Evolutionary conservation across 2,797 vertebrate genomes (phyloP), one percentile per base, ranked within the genome.

Genomic region (Eremophila alpestris): DNA sequence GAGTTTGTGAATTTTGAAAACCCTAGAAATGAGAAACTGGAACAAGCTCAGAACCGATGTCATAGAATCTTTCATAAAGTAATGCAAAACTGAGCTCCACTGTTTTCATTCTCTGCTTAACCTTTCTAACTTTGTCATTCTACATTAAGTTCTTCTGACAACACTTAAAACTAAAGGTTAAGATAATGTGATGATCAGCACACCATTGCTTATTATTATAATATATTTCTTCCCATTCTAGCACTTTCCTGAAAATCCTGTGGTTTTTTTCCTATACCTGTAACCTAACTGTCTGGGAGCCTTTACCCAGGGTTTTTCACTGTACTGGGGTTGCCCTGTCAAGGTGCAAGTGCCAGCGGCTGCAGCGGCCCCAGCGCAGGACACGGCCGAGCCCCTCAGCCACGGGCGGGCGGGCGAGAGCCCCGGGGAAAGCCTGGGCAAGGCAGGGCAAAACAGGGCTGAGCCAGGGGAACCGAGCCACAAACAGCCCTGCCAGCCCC

Each of bases 261-360:
- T 2, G 12, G 5, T 5, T 55, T 69, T 64, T 15, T 4, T 76
- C 51, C 22, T 30, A 26, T 4, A n/a, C 2, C 7, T 41, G 20
- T 23, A 62, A 46, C 71, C 6, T 18, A 17, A 17, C 7, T 48
- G 11, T 16, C 32, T 55, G 3, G 24, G 29, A 70, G 40, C 4
- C 21, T 80, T 59, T 19, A 15, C 32, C 5, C 1, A 8, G 19
- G 9, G 32, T 18, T 65, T 24, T 24, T 48, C 8, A 0, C 23
- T 34, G 13, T 10, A 1, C 17, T 30, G 45, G n/a, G 5, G 15
- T 34, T 38, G 21, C 16, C 0, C 7, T 0, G 7, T 4, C 30
- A 2, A 27, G 36, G 17, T 3, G 19, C 45, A 2, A 16, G 8
- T 20, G 27, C 30, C 45, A 5, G 45, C 8, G 4, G 20, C 20